Percentiles rank a stretch among this genome's conserved stretches.
Conservation (phyloP, 2,888 invertebrate species). For the Ophion costatus region DNA sequence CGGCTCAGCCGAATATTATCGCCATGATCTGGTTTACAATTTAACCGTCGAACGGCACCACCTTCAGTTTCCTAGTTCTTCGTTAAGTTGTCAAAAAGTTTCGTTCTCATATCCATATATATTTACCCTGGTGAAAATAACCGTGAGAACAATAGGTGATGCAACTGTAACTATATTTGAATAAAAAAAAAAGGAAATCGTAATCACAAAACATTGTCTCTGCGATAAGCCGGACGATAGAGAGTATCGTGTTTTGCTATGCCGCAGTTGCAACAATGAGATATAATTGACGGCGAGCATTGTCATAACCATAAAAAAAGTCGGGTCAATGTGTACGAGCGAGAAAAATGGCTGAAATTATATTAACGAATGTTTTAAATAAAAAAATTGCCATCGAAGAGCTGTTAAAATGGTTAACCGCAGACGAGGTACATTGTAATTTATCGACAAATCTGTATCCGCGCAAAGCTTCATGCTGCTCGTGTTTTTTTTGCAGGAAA, state of each 20-base stretch:
- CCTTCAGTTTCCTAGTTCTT: background rate
- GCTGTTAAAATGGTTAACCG: constrained; percentile 72
- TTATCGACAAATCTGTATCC: background rate
- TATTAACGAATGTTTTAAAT: constrained; percentile 70
- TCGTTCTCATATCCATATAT: background rate
- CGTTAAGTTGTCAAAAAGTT: constrained; percentile 3
- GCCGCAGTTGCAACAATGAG: background rate
- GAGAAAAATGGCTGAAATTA: constrained; percentile 70
- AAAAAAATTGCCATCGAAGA: constrained; percentile 69
- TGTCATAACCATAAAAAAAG: background rate
- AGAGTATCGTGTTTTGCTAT: background rate
- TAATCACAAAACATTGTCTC: background rate
- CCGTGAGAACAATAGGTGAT: background rate
- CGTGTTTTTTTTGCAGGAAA: constrained; percentile 52
- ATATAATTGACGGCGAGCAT: background rate
- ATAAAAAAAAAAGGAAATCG: background rate
- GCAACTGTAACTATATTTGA: background rate
- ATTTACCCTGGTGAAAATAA: background rate
- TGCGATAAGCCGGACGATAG: background rate
- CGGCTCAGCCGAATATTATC: too few species aligned
- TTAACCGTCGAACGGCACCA: background rate
- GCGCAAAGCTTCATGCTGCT: background rate
- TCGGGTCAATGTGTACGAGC: background rate
- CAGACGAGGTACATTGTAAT: constrained; percentile 70
- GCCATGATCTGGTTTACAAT: background rate